Percentiles rank a stretch among this genome's conserved stretches.
Evolutionary conservation across 2,797 vertebrate species (phyloP).

Genomic region (Denticeps clupeoides): DNA sequence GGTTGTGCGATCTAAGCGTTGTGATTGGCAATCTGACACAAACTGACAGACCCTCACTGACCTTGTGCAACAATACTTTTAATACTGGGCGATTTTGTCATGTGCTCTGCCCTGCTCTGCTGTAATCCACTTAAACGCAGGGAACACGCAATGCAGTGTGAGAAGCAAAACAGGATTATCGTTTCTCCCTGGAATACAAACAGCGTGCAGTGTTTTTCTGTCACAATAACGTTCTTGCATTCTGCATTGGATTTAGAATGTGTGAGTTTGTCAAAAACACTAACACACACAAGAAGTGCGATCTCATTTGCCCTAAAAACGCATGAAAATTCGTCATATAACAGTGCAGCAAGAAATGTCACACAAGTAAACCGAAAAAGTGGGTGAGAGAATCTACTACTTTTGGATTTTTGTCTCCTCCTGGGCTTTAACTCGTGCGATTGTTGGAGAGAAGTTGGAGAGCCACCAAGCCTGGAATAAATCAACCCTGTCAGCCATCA

Average conservation of each 20-base stretch:
- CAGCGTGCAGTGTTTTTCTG: background rate
- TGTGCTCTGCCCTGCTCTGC: background rate
- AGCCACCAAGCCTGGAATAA: constrained; percentile 54
- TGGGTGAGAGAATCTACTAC: constrained; percentile 32
- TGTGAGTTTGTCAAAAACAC: no score
- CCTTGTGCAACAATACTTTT: background rate
- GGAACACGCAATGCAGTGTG: background rate
- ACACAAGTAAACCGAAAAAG: constrained; percentile 2
- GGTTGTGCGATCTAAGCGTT: constrained; percentile 24
- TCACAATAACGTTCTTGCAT: no score
- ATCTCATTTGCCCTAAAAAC: no score
- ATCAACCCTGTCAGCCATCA: constrained; percentile 60
- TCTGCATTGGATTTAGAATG: no score
- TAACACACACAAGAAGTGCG: no score
- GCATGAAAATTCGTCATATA: no score
- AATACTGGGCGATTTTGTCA: background rate
- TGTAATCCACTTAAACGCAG: background rate
- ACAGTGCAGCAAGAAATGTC: constrained; percentile 14
- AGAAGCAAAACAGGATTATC: background rate
- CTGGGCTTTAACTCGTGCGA: constrained; percentile 46
- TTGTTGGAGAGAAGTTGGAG: constrained; percentile 61
- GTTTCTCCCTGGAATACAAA: background rate
- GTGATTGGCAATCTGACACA: constrained; percentile 9
- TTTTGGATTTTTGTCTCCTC: constrained; percentile 61
- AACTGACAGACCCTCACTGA: background rate